A percentile compares a stretch with the other conserved stretches of the same genome.
Conservation (phyloP, 2,888 invertebrate species). For the Diaphora mendica region DNA sequence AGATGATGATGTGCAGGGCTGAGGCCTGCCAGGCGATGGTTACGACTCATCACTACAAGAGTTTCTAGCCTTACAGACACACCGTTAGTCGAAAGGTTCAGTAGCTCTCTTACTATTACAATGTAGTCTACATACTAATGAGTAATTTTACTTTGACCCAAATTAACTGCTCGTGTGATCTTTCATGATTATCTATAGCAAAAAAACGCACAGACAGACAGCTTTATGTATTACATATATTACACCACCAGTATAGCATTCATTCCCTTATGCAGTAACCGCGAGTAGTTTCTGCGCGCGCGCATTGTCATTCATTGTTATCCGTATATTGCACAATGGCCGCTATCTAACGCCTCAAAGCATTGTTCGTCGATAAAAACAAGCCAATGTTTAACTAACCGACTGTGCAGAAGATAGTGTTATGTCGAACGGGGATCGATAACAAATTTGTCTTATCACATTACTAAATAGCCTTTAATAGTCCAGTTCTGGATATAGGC, state of each 20-base stretch:
- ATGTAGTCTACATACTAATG: too few relatives aligned
- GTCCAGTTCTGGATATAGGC: too few relatives aligned
- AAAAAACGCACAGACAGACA: neutral
- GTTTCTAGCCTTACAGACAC: too few relatives aligned
- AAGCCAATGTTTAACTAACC: slow-evolving; percentile 25
- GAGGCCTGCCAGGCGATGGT: too few relatives aligned
- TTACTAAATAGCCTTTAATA: neutral
- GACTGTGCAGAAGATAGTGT: slow-evolving; percentile 17
- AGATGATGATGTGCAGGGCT: too few relatives aligned
- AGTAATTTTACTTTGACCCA: too few relatives aligned
- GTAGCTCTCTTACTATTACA: too few relatives aligned
- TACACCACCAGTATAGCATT: slow-evolving; percentile 10
- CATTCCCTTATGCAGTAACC: slow-evolving; percentile 34
- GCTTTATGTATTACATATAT: slow-evolving; percentile 2
- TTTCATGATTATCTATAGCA: too few relatives aligned
- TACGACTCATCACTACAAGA: too few relatives aligned
- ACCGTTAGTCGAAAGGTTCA: too few relatives aligned
- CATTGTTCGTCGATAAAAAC: slow-evolving; percentile 54
- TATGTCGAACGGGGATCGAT: neutral
- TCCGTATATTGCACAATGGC: slow-evolving; percentile 62
- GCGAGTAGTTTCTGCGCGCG: slow-evolving; percentile 38
- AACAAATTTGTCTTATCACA: slow-evolving; percentile 4
- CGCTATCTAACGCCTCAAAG: slow-evolving; percentile 42
- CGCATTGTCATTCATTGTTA: slow-evolving; percentile 55
- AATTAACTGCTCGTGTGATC: too few relatives aligned